Percentiles rank a stretch among this genome's conserved stretches.
These are phyloP conservation scores for Anoplius nigerrimus DNA, from an alignment of 2,888 invertebrate genomes.

Conservation along the genomic window DNA sequence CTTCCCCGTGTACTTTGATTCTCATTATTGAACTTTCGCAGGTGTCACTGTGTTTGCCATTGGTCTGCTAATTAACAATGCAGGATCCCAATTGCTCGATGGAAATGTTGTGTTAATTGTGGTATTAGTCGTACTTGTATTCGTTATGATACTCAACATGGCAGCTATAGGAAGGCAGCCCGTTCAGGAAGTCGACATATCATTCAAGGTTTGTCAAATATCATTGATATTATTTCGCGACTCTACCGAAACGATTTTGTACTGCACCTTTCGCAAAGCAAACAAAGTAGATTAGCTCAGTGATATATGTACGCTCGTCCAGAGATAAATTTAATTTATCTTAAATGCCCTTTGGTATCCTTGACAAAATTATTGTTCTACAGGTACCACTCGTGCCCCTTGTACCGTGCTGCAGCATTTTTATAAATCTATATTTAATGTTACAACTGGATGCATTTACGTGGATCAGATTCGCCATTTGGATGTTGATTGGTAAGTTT, in stretches of 20 bases:
- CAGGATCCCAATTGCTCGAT: constrained; percentile 56
- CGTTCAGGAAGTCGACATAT: constrained; percentile 78
- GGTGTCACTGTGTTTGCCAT: constrained; percentile 78
- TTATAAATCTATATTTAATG: constrained; percentile 94
- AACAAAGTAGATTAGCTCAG: no score
- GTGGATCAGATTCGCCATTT: constrained; percentile 91
- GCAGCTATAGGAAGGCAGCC: constrained; percentile 85
- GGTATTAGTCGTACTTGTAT: constrained; percentile 51
- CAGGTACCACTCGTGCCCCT: constrained; percentile 91
- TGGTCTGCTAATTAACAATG: constrained; percentile 75
- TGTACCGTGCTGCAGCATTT: constrained; percentile 88
- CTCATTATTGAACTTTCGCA: constrained; percentile 65
- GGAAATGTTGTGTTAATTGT: constrained; percentile 67
- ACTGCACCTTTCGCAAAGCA: no score
- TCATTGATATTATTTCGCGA: background rate
- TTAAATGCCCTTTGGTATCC: background rate
- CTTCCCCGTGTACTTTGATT: background rate
- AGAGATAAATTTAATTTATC: no score
- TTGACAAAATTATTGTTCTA: background rate
- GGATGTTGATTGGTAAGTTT: constrained; percentile 86
- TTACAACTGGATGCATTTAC: constrained; percentile 89
- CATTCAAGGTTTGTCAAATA: constrained; percentile 82
- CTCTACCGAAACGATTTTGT: background rate
- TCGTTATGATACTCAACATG: constrained; percentile 76
- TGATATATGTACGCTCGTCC: no score